Evolutionary conservation across 2,888 invertebrate genomes (phyloP), one percentile per base, ranked within the genome.

Genomic region (Nomada fabriciana): DNA sequence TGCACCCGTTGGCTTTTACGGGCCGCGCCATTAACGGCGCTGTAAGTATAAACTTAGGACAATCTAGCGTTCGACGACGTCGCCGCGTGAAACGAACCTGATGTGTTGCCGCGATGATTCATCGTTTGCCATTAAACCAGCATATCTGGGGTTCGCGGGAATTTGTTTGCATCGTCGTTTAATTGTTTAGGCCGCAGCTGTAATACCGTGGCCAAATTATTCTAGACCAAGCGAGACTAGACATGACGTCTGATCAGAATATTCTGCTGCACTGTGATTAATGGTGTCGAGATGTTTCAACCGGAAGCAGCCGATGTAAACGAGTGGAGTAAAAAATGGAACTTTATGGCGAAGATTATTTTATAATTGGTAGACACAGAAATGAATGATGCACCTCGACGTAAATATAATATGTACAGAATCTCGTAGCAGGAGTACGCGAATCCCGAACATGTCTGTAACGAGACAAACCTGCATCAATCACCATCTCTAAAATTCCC

Each of bases 11-110:
- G 57, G 85, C 85, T 86, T 88, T 87, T 85, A 88, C 88, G 73
- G 18, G 20, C 64, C 81, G 84, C 81, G 83, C 88, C 87, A 88
- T 90, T 88, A 90, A 90, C 87, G 85, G 85, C 69, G 81, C 73
- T 83, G 86, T 84, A 69, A 84, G 85, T 85, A 89, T 88, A 89
- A 90, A 90, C 88, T 86, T 89, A 89, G 88, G 83, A 86, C 84
- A 78, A 86, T 84, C 80, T 73, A 82, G 84, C 84, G 77, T 82
- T 84, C 65, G 47, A 50, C 63, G 47, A 42, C 79, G 76, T 78
- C 76, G 61, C 42, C 13, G 15, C 18, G 7, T n/a, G 3, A 68
- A 55, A 68, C 23, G 10, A 50, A 57, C 55, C 10, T 13, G 42
- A 23, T 25, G 60, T 65, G 23, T 67, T 23, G 0, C 23, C 20